Evolutionary conservation across 1,140 invertebrate genomes (phyloP), one percentile per base, ranked within the genome.

Genomic region (Probaryconus sp.): DNA sequence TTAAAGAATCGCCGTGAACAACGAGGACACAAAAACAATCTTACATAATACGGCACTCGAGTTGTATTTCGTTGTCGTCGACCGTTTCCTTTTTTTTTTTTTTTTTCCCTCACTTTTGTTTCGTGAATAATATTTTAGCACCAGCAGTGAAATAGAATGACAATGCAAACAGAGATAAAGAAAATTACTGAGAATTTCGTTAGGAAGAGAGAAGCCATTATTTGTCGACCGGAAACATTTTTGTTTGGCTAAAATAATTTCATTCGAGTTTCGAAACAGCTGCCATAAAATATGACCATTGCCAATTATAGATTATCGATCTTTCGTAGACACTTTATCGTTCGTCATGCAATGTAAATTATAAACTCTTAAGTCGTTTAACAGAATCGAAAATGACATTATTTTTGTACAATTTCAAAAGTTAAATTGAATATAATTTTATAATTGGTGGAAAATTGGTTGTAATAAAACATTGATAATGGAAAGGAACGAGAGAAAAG

Each of bases 101-200:
- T 38, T 45, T 43, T 48, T 67, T 67, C 33, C 18, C 14, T 24
- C 28, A 3, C 31, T 51, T 31, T 56, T 56, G n/a, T 55, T 56
- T 38, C 13, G 28, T 50, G 64, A 42, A 51, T 68, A 68, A 50
- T 68, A 68, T 68, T 68, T 68, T 58, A 58, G 24, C 64, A 51
- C 43, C 53, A 17, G 43, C 45, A 58, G 21, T 68, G 43, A 68
- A 68, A 58, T 20, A 31, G 55, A 68, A 68, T 50, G 64, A 69
- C 55, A 53, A 37, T 69, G 26, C 31, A 11, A 37, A 24, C 3
- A 30, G 6, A 47, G 47, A 53, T 69, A 69, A 60, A 69, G 45
- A 53, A 58, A 69, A 45, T 51, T 58, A 69, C 65, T 13, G 30
- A 45, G 65, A 60, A 69, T 69, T 69, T 60, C 38, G 53, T 58